Conservation (phyloP, 2,888 invertebrate genomes). For the Agrypnus murinus region DNA sequence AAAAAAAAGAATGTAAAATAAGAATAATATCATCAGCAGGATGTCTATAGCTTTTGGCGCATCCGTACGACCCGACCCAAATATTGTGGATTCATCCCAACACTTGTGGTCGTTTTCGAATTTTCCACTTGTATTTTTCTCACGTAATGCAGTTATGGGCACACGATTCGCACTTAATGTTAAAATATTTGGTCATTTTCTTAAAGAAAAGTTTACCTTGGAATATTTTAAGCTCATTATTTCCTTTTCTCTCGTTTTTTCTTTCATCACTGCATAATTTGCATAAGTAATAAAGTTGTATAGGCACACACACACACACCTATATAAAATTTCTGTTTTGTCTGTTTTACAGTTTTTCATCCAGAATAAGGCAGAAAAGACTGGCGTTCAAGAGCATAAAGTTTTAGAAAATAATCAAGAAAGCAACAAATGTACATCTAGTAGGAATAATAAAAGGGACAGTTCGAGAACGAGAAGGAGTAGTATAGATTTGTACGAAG, state of each 20-base stretch:
- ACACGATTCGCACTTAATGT: slow-evolving; percentile 53
- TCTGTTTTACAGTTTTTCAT: slow-evolving; percentile 63
- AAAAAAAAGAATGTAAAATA: slow-evolving; percentile 37
- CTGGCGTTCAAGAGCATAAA: slow-evolving; percentile 51
- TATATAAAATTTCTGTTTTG: background rate
- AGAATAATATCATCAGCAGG: slow-evolving; percentile 34
- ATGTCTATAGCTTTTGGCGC: slow-evolving; percentile 23
- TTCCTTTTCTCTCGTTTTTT: slow-evolving; percentile 5
- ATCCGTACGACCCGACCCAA: slow-evolving; percentile 19
- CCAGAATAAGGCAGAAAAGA: slow-evolving; percentile 59
- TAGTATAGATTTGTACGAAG: slow-evolving; percentile 69
- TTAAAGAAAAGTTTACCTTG: slow-evolving; percentile 20
- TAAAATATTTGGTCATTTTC: slow-evolving; percentile 45
- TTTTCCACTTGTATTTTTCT: slow-evolving; percentile 52
- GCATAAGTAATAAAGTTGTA: no score
- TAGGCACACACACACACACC: no score
- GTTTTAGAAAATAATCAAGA: slow-evolving; percentile 41
- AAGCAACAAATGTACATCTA: slow-evolving; percentile 47
- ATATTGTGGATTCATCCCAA: slow-evolving; percentile 43
- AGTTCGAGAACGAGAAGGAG: slow-evolving; percentile 61
- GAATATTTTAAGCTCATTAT: slow-evolving; percentile 12
- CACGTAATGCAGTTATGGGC: slow-evolving; percentile 55
- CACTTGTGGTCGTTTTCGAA: slow-evolving; percentile 39
- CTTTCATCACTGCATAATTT: background rate
- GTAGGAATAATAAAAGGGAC: slow-evolving; percentile 41